Conservation (phyloP, 2,888 invertebrate genomes). For the Cecidostiba fungosa region DNA sequence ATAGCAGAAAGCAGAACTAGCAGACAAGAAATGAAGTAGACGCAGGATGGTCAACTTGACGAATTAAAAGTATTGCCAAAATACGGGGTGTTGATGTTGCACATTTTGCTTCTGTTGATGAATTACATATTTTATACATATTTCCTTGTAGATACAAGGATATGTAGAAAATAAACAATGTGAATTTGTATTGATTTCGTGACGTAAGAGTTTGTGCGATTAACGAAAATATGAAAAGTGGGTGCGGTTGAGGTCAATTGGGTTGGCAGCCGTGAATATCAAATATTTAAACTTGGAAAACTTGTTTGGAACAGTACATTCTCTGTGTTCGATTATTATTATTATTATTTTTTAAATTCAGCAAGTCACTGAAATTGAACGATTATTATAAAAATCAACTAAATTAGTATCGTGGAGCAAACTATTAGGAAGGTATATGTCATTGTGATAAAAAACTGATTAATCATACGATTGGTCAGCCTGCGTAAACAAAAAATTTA, state of each 20-base stretch:
- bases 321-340: no score
- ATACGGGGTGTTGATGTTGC: background rate
- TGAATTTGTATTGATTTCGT: background rate
- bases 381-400: no score
- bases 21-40: background rate
- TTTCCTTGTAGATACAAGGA: background rate
- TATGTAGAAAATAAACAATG: no score
- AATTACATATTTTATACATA: background rate
- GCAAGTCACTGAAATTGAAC: no score
- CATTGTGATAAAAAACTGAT: no score
- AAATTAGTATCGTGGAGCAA: no score
- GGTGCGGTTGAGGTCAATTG: background rate
- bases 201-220: background rate
- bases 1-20: no score
- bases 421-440: no score
- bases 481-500: no score
- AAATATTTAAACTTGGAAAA: slow-evolving; percentile 6
- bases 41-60: background rate
- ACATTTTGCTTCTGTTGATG: background rate
- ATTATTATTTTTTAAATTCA: no score
- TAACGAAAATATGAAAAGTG: background rate
- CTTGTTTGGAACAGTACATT: background rate
- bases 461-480: no score
- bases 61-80: background rate
- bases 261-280: background rate